Base-by-base conservation (phyloP, 2,888 invertebrate genomes). In the Orthosia cruda region DNA sequence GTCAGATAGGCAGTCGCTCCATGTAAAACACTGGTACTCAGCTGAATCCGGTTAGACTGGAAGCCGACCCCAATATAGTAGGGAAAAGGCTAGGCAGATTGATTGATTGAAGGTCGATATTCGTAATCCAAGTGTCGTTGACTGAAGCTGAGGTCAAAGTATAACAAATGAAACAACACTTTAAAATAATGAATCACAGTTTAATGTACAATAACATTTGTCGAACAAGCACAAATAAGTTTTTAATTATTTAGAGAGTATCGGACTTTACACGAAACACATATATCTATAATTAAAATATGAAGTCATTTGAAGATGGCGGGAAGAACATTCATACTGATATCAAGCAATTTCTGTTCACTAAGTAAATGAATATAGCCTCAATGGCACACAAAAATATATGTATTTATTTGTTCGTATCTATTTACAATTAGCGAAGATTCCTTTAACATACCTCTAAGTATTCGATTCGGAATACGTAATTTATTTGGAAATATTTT, bases 351-450 rank as follows among this genome's bases (percentile, higher is more conserved):
- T 45, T n/a, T 75, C 50, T 65, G 64, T 67, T 65, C 58, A 75
- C 66, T 69, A 80, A 23, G 64, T 70, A 77, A 76, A 81, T 72
- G 65, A 84, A 85, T 81, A 86, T 73, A 85, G 87, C 85, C 85
- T 86, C 87, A 49, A 77, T 85, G 86, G 87, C 87, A 84, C 87
- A 84, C 74, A 85, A 85, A 84, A 84, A 84, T 81, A 86, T 86
- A 85, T 85, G 72, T 79, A 72, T 86, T 81, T 78, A 72, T 86
- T 81, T 78, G 71, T 81, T 84, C 77, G 54, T 85, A 85, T 85
- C 86, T 85, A 85, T 85, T 85, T 85, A 85, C 87, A 85, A 86
- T 81, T 74, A 63, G 74, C 68, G 64, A 81, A 73, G 61, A 66
- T 83, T 78, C 64, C 18, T 45, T 74, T 78, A 32, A 70, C 58